Evolutionary conservation across 1,140 invertebrate species (phyloP), one percentile per base, ranked within the genome.

Genomic region (Mamestra configurata): DNA sequence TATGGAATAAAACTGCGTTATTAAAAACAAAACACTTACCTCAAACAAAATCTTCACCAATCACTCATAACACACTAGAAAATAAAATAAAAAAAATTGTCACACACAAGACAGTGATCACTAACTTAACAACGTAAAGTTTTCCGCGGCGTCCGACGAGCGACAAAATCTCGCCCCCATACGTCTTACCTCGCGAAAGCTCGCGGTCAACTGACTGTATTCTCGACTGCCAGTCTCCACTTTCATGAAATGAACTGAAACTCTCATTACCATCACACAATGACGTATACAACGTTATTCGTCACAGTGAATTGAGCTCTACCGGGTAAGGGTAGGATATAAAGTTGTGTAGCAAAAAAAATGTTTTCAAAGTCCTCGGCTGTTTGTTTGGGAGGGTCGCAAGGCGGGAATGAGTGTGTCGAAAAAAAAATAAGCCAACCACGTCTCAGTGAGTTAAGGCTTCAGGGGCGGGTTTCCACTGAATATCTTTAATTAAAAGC

Each of bases 351-450:
- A 11, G 20, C 5, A 13, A 15, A 5, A 82, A 87, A 88, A 82
- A 90, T 94, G 92, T 94, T 94, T 93, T 93, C 89, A 91, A 93
- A 93, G 91, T 93, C 87, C 89, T 92, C 81, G 82, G 85, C 87
- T 94, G 90, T 94, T 94, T 94, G 92, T 94, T 94, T 94, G 93
- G 93, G 92, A 92, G 92, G 93, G 92, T 88, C 92, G 81, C 90
- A 92, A 93, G 93, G 93, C 93, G 93, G 93, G 93, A 94, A 94
- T 94, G 93, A 93, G 88, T 92, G 86, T 89, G 89, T 88, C 84
- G 88, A 93, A 94, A 94, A 94, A 91, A 94, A 94, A 94, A 94
- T 93, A 94, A 94, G 87, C 93, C 93, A 94, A 94, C 93, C 93
- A 90, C 91, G 92, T 92, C 90, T 93, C 93, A 91, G 84, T 93